Conservation (phyloP, 2,113 vertebrate species). For the Sorex fumeus region DNA sequence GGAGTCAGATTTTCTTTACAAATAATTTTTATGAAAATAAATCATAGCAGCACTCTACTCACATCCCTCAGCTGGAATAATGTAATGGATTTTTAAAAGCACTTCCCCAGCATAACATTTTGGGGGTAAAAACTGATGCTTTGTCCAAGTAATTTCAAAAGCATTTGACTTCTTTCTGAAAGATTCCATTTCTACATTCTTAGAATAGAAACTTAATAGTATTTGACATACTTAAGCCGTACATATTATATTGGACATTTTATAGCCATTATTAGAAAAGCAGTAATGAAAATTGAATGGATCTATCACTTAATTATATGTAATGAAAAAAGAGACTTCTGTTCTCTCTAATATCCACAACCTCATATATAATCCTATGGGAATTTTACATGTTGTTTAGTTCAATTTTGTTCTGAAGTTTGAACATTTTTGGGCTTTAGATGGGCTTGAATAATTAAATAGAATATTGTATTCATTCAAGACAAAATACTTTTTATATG, state of each 20-base stretch:
- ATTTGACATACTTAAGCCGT: constrained; percentile 26
- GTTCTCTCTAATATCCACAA: constrained; percentile 11
- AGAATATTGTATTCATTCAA: constrained; percentile 27
- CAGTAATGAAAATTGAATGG: constrained; percentile 52
- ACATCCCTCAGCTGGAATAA: constrained; percentile 57
- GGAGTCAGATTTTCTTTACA: constrained; percentile 62
- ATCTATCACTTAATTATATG: constrained; percentile 51
- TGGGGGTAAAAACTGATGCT: constrained; percentile 67
- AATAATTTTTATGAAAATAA: constrained; percentile 51
- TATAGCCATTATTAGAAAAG: constrained; percentile 49
- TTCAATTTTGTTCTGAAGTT: constrained; percentile 25
- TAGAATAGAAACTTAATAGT: constrained; percentile 62
- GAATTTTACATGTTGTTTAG: constrained; percentile 2
- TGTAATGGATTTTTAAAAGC: constrained; percentile 64
- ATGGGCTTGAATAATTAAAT: background rate
- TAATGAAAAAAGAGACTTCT: constrained; percentile 9
- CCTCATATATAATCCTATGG: background rate
- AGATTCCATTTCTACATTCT: constrained; percentile 62
- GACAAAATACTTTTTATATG: background rate
- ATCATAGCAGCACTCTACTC: constrained; percentile 22
- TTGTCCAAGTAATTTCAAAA: constrained; percentile 71
- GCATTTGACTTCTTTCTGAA: constrained; percentile 70
- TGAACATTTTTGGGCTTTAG: constrained; percentile 23
- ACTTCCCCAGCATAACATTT: constrained; percentile 62
- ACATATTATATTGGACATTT: constrained; percentile 51